phyloP scores from a whole-genome alignment of 2,888 invertebrate genomes.

The Drosophila yooni region DNA sequence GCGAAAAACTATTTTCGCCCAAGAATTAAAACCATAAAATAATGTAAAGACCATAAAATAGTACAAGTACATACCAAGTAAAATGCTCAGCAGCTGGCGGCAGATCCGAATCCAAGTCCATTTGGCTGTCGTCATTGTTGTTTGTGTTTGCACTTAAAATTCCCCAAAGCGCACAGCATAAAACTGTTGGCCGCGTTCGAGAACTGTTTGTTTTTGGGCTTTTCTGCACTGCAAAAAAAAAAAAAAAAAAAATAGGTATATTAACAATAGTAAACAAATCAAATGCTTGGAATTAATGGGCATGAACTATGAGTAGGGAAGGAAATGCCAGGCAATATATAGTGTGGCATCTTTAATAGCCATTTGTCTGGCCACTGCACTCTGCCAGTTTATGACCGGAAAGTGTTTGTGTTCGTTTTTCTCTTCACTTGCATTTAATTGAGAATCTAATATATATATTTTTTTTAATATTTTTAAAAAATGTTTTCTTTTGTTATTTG shows the following conservation, averaged over 20 bases:
- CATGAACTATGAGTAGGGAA: conserved; percentile 35
- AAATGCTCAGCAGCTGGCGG: conserved; percentile 68
- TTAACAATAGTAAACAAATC: conserved; percentile 65
- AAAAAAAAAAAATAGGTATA: neutral
- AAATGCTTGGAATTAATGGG: conserved; percentile 72
- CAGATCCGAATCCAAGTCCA: conserved; percentile 70
- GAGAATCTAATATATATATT: neutral
- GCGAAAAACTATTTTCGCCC: conserved; percentile 20
- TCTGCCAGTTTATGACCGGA: conserved; percentile 77
- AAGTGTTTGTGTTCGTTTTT: conserved; percentile 39
- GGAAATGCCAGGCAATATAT: conserved; percentile 13
- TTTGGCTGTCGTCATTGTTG: conserved; percentile 83
- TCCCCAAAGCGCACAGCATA: conserved; percentile 46
- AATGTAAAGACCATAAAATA: conserved; percentile 63
- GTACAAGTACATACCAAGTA: conserved; percentile 72
- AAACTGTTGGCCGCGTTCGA: conserved; percentile 36
- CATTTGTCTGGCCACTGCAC: conserved; percentile 54
- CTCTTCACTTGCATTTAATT: conserved; percentile 33
- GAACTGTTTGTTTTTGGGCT: conserved; percentile 40
- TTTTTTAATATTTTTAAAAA: neutral
- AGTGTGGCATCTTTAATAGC: conserved; percentile 34
- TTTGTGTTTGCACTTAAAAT: conserved; percentile 71
- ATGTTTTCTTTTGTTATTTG: conserved; percentile 2
- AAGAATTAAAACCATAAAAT: conserved; percentile 50
- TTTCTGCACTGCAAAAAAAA: conserved; percentile 28